phyloP scores from a whole-genome alignment of 2,888 invertebrate species.

The Brachypalpus laphriformis region DNA sequence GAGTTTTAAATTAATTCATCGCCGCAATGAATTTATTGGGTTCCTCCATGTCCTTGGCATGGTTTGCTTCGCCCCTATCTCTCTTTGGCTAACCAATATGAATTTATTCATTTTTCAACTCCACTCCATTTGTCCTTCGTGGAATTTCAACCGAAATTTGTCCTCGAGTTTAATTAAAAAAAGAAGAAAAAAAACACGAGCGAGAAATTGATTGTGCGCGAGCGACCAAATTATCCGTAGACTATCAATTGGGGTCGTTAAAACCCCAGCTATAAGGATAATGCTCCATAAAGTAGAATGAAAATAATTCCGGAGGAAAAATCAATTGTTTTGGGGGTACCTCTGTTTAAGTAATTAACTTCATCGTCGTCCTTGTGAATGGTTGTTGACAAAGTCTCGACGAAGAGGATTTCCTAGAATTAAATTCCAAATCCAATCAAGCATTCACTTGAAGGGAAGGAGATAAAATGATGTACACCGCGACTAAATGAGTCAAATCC shows the following conservation, averaged over 20 bases:
- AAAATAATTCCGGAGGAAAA: no score
- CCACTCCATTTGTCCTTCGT: constrained; percentile 11
- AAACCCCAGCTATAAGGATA: neutral
- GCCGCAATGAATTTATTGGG: constrained; percentile 54
- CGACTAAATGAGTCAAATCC: neutral
- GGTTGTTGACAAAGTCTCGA: neutral
- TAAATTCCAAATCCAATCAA: constrained; percentile 42
- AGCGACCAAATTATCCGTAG: constrained; percentile 11
- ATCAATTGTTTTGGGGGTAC: neutral
- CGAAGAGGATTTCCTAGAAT: neutral
- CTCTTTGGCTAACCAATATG: neutral
- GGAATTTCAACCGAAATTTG: constrained; percentile 9
- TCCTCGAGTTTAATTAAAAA: constrained; percentile 51
- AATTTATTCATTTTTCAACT: constrained; percentile 58
- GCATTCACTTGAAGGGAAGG: neutral
- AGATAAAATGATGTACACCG: neutral
- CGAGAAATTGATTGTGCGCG: constrained; percentile 10
- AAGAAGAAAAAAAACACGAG: neutral
- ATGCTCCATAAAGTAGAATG: no score
- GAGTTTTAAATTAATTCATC: constrained; percentile 62
- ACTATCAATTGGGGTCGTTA: constrained; percentile 34
- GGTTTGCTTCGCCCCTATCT: neutral
- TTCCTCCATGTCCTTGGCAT: constrained; percentile 45
- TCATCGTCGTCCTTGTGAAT: neutral
- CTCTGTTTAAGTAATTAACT: constrained; percentile 37